phyloP scores from a whole-genome alignment of 2,888 invertebrate genomes.

The Amphipyra tragopoginis region DNA sequence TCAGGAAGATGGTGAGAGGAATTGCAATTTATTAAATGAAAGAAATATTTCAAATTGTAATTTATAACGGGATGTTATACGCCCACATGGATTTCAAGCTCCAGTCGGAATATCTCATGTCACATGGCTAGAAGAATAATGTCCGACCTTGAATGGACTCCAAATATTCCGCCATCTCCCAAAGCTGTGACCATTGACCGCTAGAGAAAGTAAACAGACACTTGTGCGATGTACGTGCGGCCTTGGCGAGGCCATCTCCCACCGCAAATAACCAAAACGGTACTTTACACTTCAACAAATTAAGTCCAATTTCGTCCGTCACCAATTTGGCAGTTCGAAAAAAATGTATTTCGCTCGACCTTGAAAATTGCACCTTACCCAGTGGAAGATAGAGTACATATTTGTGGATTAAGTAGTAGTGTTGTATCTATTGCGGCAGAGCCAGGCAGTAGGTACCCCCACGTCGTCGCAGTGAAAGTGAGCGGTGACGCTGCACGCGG shows the following conservation, averaged over 20 bases:
- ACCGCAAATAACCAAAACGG: conserved; percentile 54
- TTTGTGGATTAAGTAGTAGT: conserved; percentile 50
- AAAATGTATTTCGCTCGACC: conserved; percentile 55
- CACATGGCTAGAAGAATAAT: conserved; percentile 23
- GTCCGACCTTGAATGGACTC: conserved; percentile 75
- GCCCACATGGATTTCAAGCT: not conserved
- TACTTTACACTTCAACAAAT: conserved; percentile 59
- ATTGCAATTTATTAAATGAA: not conserved
- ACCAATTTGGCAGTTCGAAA: conserved; percentile 61
- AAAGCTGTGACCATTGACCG: conserved; percentile 82
- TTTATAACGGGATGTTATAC: not conserved
- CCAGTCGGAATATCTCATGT: conserved; percentile 5
- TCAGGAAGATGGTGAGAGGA: conserved; percentile 1
- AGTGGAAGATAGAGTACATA: conserved; percentile 63
- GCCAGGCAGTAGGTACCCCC: conserved; percentile 67
- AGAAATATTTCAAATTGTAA: not conserved
- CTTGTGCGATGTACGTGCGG: conserved; percentile 75
- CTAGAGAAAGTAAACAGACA: conserved; percentile 85
- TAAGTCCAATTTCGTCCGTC: conserved; percentile 66
- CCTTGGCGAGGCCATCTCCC: conserved; percentile 81
- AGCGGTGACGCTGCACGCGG: conserved; percentile 81
- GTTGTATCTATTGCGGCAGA: conserved; percentile 66
- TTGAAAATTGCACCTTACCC: conserved; percentile 66
- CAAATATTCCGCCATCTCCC: conserved; percentile 67
- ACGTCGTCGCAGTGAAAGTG: conserved; percentile 82